Conservation (phyloP, 2,888 invertebrate species). For the Malthinus seriepunctatus region DNA sequence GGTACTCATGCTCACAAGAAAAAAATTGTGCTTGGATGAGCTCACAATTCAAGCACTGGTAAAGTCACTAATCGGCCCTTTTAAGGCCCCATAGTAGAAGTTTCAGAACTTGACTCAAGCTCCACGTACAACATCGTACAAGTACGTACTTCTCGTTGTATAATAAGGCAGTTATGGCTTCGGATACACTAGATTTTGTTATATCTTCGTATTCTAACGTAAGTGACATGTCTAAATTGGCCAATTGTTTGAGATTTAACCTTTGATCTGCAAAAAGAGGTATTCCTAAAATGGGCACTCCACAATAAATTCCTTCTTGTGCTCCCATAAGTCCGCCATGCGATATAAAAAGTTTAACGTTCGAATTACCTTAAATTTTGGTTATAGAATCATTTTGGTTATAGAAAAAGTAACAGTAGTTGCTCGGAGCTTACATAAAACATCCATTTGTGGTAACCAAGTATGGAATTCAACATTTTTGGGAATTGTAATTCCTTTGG, state of each 20-base stretch:
- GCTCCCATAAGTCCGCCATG: constrained; percentile 56
- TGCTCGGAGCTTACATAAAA: constrained; percentile 59
- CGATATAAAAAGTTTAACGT: constrained; percentile 53
- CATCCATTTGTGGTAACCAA: constrained; percentile 62
- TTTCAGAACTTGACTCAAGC: background rate
- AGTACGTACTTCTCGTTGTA: constrained; percentile 55
- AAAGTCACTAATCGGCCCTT: too few species aligned
- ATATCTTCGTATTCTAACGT: constrained; percentile 40
- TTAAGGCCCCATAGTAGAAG: too few species aligned
- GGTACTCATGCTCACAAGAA: too few species aligned
- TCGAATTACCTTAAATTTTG: constrained; percentile 50
- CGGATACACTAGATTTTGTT: constrained; percentile 34
- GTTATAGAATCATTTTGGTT: background rate
- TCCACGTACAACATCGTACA: background rate
- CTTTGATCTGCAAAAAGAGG: constrained; percentile 49
- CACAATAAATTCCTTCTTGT: constrained; percentile 51
- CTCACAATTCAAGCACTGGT: too few species aligned
- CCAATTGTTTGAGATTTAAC: constrained; percentile 58
- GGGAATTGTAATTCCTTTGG: constrained; percentile 51
- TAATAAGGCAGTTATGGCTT: constrained; percentile 45
- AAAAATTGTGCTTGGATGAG: too few species aligned
- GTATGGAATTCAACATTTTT: constrained; percentile 58
- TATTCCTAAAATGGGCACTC: constrained; percentile 47
- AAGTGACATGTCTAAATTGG: constrained; percentile 57
- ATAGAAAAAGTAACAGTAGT: background rate